Base-by-base conservation (phyloP, 2,113 vertebrate species). In the Catagonus wagneri region DNA sequence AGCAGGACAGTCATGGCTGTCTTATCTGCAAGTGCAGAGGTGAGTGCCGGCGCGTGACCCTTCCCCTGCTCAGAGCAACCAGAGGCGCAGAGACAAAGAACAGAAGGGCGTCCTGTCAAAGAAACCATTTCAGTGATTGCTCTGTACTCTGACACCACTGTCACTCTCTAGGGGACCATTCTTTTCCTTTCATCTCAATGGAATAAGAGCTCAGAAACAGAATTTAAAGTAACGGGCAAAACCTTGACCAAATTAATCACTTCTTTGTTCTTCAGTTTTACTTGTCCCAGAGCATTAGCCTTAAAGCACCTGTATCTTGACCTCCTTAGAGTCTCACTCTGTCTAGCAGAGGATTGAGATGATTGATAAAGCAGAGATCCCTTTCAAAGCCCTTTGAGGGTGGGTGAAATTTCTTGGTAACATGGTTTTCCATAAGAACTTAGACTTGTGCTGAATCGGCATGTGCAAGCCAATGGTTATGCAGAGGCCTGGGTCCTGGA, bases 21-120 rank as follows among this genome's bases (percentile, higher is more conserved):
- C 98, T 98, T 68, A 97, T 98, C 97, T 99, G 99, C 98, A 99
- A 98, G 94, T 99, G 99, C 96, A 98, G 98, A 99, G 99, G 99
- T 99, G 98, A 0, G 98, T 98, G 71, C 3, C 0, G 71, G 3
- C 7, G 1, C 23, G 0, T 39, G 29, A 2, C 68, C 89, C 92
- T 72, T 66, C 85, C 56, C 19, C 93, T n/a, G 85, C 90, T 65
- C 50, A 78, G 61, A 96, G 54, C 60, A 56, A 1, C 27, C 79
- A 23, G 50, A 96, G 93, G 34, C 39, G 19, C 69, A 10, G 19
- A 23, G 23, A 90, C 72, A 25, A 71, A 91, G 89, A 81, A 25
- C 36, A 95, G 83, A 52, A 83, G 10, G 92, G 68, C n/a, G 10
- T 23, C 20, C 32, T 94, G 44, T 80, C 23, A 39, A 13, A 69